Evolutionary conservation across 2,888 invertebrate species (phyloP), one percentile per base, ranked within the genome.

Genomic region (Baronia brevicornis): DNA sequence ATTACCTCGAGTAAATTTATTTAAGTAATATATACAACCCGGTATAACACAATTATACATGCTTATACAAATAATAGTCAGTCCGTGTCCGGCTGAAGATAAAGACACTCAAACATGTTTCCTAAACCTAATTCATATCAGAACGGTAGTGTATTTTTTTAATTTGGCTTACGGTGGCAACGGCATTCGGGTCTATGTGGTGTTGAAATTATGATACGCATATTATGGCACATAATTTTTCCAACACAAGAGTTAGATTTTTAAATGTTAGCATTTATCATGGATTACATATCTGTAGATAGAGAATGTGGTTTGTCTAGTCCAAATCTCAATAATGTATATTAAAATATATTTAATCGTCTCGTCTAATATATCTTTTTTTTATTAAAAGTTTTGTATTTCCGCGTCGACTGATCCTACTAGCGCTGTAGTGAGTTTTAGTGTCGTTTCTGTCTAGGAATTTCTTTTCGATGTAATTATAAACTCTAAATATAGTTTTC

Each of bases 241-340:
- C 61, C 52, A 55, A 69, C 74, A 75, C 70, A 68, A 65, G 68
- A 70, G 57, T 71, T 75, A 79, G 74, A 72, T 74, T 78, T 78
- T 80, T 77, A 75, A 60, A 60, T 67, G 71, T 77, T 80, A 80
- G 77, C 69, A 72, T 79, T 78, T 84, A 84, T 84, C 84, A 82
- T 84, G 74, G 79, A 78, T 82, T 71, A 84, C 84, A 84, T 84
- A 84, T 84, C 84, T 84, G 77, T 84, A 84, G 84, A 75, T 84
- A 82, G 84, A 79, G 49, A 70, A 80, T 72, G 79, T 79, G 80
- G 71, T 79, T 79, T 78, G 75, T 75, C 77, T 84, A 82, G 80
- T 80, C 72, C 84, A 82, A 80, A 79, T 77, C 77, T 79, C 78
- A 73, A 75, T 75, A 70, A 72, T 68, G 56, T 66, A 69, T 64